Evolutionary conservation across 2,113 vertebrate species (phyloP), one percentile per base, ranked within the genome.

Genomic region (Psilopsiagon aurifrons): DNA sequence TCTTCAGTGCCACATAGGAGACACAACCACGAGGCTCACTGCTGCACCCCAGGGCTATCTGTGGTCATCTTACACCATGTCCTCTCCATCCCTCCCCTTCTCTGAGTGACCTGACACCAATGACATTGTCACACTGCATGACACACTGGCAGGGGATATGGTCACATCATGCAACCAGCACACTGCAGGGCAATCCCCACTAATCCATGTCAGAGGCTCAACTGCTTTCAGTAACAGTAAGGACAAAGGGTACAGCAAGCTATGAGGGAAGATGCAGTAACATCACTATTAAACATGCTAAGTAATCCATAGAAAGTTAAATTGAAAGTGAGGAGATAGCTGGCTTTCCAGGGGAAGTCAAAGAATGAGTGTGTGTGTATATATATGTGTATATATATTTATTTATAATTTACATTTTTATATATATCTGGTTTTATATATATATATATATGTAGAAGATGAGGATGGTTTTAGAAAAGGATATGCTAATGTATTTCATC

Each of bases 71-170:
- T 79, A 62, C 49, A n/a, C 27, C 57, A 62, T 3, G 4, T 6
- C 1, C 4, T 43, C 41, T 33, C 16, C 4, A 2, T 69, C 59
- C 75, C 54, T 80, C 29, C 51, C 54, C 25, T 86, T n/a, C 57
- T 22, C 35, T 22, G 44, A 1, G 0, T n/a, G 82, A 37, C 82
- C 66, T 71, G 71, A 31, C 47, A 28, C 4, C 0, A 0, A 4
- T 15, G 51, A 39, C 51, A 17, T 39, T 82, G 84, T 29, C 83
- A 67, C 73, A 17, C 8, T 0, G 0, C 19, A 7, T 35, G 88
- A 69, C 0, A 0, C 46, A 0, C 70, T 68, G 70, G 10, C 54
- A 54, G 59, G 62, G 77, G 47, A 59, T 74, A 70, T 0, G 0
- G 20, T 66, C 27, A 35, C 0, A 0, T 62, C 73, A 24, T 1